Conservation (phyloP, 2,888 invertebrate genomes). For the Leptinotarsa juncta region DNA sequence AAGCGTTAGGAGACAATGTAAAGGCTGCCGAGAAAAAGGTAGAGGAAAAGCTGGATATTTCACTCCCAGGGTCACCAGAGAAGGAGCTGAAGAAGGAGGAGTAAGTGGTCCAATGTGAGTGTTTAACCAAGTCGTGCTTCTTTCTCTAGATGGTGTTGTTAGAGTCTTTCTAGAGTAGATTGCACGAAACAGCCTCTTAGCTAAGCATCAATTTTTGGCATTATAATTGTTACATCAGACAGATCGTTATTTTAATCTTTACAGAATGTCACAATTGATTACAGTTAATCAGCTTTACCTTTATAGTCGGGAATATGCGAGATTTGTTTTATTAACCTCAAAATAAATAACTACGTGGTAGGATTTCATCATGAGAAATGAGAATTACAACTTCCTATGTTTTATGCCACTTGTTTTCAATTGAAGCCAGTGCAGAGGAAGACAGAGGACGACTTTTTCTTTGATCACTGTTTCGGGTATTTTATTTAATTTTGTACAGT, state of each 20-base stretch:
- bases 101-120: conserved; percentile 63
- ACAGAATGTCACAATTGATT: no score
- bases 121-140: conserved; percentile 49
- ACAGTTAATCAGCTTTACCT: no score
- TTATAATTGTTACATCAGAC: background rate
- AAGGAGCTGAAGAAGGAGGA: conserved; percentile 59
- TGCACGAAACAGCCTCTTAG: conserved; percentile 37
- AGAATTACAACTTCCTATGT: no score
- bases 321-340: no score
- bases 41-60: conserved; percentile 53
- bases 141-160: conserved; percentile 40
- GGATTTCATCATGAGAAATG: no score
- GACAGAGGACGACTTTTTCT: no score
- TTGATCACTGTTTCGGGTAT: no score
- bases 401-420: no score
- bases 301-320: no score
- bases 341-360: no score
- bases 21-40: conserved; percentile 50
- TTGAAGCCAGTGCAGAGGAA: no score
- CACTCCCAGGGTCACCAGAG: conserved; percentile 48
- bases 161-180: conserved; percentile 43
- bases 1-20: conserved; percentile 55
- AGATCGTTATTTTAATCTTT: no score
- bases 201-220: background rate
- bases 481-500: background rate